Conservation (phyloP, 2,888 invertebrate genomes). For the Drosophila testacea region DNA sequence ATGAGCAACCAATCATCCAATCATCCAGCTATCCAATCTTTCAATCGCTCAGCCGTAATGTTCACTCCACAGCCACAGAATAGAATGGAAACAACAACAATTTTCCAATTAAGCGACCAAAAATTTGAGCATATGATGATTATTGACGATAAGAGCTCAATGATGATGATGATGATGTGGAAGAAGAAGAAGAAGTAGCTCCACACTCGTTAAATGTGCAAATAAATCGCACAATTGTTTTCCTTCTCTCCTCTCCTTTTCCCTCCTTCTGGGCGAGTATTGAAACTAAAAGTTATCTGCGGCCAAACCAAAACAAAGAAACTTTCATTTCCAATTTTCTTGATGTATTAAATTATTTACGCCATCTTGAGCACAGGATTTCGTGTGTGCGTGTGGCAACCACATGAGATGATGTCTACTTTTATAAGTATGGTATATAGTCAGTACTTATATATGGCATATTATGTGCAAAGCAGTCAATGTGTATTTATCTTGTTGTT, state of each 20-base stretch:
- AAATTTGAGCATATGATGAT: slow-evolving; percentile 84
- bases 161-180: slow-evolving; percentile 16
- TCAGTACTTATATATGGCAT: slow-evolving; percentile 7
- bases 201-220: slow-evolving; percentile 71
- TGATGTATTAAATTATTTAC: slow-evolving; percentile 84
- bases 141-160: slow-evolving; percentile 74
- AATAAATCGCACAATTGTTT: slow-evolving; percentile 78
- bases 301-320: slow-evolving; percentile 78
- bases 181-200: slow-evolving; percentile 17
- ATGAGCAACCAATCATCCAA: slow-evolving; percentile 67
- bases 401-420: slow-evolving; percentile 31
- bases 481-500: slow-evolving; percentile 15
- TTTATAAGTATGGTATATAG: slow-evolving; percentile 19
- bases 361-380: slow-evolving; percentile 81
- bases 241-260: neutral
- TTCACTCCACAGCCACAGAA: slow-evolving; percentile 56
- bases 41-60: slow-evolving; percentile 75
- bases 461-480: neutral
- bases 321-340: slow-evolving; percentile 83
- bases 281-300: slow-evolving; percentile 80
- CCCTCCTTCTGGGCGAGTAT: slow-evolving; percentile 20
- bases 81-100: slow-evolving; percentile 73
- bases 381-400: slow-evolving; percentile 54
- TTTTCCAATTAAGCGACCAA: slow-evolving; percentile 84
- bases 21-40: slow-evolving; percentile 62